Base-by-base conservation (phyloP, 2,888 invertebrate species). In the Chaetogeoica ovagalla region DNA sequence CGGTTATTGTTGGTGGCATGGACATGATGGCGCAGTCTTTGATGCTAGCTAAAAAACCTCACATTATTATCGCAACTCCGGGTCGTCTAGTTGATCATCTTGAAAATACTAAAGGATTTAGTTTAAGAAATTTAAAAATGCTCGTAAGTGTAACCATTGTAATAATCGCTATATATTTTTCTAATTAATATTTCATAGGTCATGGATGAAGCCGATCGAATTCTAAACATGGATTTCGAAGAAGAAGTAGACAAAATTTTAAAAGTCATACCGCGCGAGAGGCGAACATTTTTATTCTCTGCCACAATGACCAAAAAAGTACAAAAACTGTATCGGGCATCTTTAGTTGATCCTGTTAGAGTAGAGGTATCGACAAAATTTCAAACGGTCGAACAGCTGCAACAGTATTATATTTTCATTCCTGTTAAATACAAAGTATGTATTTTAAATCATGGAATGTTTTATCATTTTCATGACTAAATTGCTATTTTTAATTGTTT, bases 291-390 rank as follows among this genome's bases (percentile, higher is more conserved):
- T 85, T 88, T 99, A 19, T 99, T 98, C 88, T 99, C 98, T 0
- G 99, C 99, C 0, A 99, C 99, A 1, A 99, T 99, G 99, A 99
- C 99, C 0, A 97, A 95, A 86, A 96, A 96, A 87, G 93, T 98
- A 0, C 94, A 95, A 84, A 99, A 99, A 86, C 87, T 99, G 48
- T 98, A 99, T 86, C 89, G 98, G 60, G 99, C 98, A 0, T 98
- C 96, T 0, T 87, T 99, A 9, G 91, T 91, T 84, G 94, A 99
- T 86, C 98, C 99, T 0, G 96, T 97, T 0, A 96, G 94, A 87
- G 94, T 99, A 0, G 98, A 98, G 86, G 97, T 94, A 6, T 96
- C 96, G 0, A 95, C 94, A 0, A 98, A 98, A 86, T 99, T 97
- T 86, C 97, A 98, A 87, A 99, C 99, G 0, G 99, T 99, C 0